Evolutionary conservation across 2,113 vertebrate genomes (phyloP).

Genomic region (Nestor notabilis): DNA sequence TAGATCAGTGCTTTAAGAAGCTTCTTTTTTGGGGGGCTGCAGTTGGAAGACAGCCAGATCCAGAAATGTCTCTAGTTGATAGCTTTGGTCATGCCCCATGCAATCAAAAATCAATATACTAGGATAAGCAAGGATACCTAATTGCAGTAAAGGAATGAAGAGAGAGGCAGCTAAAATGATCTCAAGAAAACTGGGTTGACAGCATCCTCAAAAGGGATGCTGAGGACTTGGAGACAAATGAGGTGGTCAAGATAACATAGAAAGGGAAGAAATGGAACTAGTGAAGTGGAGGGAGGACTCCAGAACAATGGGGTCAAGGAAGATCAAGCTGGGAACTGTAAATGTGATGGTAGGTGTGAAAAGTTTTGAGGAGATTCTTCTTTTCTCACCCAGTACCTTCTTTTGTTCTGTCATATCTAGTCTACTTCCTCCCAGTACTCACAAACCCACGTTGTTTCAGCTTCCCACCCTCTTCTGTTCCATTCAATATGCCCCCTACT

Average conservation of each 20-base stretch:
- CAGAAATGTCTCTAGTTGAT: not conserved
- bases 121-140: not conserved
- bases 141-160: not conserved
- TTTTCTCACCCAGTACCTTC: not conserved
- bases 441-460: not conserved
- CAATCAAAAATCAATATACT: not conserved
- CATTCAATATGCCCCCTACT: not conserved
- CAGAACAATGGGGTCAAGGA: not conserved
- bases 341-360: fast-evolving
- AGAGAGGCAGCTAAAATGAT: not conserved
- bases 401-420: not conserved
- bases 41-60: not conserved
- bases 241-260: not conserved
- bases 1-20: not conserved
- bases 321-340: not conserved
- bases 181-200: not conserved
- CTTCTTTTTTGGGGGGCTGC: not conserved
- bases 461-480: not conserved
- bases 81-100: not conserved
- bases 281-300: not conserved
- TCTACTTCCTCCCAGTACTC: not conserved
- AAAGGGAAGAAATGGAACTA: not conserved
- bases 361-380: not conserved
- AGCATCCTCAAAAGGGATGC: not conserved
- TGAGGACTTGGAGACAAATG: not conserved